Conservation (phyloP, 2,113 vertebrate species). For the Ochotona curzoniae region DNA sequence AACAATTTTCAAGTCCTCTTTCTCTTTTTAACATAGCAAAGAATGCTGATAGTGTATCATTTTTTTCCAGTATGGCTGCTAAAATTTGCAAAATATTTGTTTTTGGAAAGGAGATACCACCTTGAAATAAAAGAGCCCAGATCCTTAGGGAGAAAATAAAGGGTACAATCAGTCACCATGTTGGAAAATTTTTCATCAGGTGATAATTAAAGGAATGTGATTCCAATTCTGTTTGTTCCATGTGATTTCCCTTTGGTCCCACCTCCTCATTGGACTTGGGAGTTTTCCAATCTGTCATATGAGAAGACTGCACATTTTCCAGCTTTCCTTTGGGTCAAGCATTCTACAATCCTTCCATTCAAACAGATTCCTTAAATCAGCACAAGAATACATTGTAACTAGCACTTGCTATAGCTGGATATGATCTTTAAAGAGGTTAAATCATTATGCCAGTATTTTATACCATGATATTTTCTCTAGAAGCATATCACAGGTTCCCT, state of each 20-base stretch:
- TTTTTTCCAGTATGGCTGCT: background rate
- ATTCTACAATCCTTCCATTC: background rate
- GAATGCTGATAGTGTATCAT: background rate
- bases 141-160: background rate
- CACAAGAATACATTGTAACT: background rate
- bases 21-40: background rate
- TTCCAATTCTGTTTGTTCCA: background rate
- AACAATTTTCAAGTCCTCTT: background rate
- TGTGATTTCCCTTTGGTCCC: background rate
- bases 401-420: background rate
- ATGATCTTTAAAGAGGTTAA: background rate
- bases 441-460: background rate
- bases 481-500: background rate
- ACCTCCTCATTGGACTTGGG: background rate
- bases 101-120: background rate
- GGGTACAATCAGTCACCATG: background rate
- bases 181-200: background rate
- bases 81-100: slow-evolving; percentile 16
- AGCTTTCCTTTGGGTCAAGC: slow-evolving; percentile 26
- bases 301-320: background rate
- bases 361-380: background rate
- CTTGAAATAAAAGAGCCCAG: background rate
- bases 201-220: background rate
- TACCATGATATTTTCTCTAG: background rate
- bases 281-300: background rate